These are phyloP conservation scores for Homarus americanus DNA, from an alignment of 1,140 invertebrate genomes.

Conservation along the genomic window DNA sequence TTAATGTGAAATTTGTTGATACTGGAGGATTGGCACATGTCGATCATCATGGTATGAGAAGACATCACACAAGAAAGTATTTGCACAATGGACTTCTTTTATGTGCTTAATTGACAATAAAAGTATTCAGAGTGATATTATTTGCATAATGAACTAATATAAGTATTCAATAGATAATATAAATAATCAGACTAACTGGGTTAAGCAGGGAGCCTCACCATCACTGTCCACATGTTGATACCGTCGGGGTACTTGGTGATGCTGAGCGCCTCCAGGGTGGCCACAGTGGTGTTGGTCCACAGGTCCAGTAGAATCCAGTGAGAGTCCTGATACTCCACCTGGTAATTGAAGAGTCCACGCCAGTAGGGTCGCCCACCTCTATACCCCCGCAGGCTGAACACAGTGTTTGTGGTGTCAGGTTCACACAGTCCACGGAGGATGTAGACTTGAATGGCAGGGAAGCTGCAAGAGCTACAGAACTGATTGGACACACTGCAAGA, in stretches of 20 bases:
- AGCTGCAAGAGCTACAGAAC: background rate
- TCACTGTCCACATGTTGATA: background rate
- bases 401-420: background rate
- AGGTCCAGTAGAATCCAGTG: background rate
- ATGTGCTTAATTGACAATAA: no score
- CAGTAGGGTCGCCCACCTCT: background rate
- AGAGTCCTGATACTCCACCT: background rate
- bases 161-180: no score
- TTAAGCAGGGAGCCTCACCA: background rate
- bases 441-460: background rate
- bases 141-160: no score
- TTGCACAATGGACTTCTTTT: no score
- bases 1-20: no score
- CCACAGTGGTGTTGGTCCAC: background rate
- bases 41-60: no score
- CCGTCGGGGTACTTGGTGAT: background rate
- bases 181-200: no score
- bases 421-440: conserved; percentile 18
- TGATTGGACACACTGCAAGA: background rate
- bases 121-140: no score
- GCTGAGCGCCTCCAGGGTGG: background rate
- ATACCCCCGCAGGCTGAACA: background rate
- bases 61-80: no score
- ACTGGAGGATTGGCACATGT: no score
- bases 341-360: conserved; percentile 12